Evolutionary conservation across 2,888 invertebrate genomes (phyloP), one percentile per base, ranked within the genome.

Genomic region (Lasioglossum marginatum): DNA sequence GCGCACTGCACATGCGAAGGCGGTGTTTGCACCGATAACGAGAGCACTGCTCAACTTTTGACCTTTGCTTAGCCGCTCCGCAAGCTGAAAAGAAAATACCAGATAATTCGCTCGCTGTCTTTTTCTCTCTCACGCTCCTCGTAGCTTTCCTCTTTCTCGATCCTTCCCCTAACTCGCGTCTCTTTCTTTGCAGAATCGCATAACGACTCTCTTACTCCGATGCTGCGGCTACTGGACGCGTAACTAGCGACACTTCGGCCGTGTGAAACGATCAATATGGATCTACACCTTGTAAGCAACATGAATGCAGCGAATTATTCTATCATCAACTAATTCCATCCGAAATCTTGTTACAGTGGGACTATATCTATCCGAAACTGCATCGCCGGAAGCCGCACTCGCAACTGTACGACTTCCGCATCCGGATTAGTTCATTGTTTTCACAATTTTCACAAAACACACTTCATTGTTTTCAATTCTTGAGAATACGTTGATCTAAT

Each of bases 41-140:
- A 88, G 85, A 91, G 82, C 85, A 88, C 91, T 92, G 92, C 93
- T 93, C 92, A 93, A 93, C 93, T 93, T 93, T 89, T 93, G 93
- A 93, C 93, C 93, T 93, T 93, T 93, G 91, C 92, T 92, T 92
- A 91, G 92, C 86, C 83, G 86, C 90, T 89, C 79, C 82, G 79
- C 80, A 82, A 84, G 80, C 84, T 90, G 85, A 90, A 88, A 70
- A 93, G 91, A 93, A 92, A 92, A 92, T 92, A 92, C 83, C 85
- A 91, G 91, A 92, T 92, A 91, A 92, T 92, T 92, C 83, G 85
- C 89, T 92, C 88, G 91, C 81, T 71, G 74, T 70, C 63, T 77
- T 68, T 81, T 74, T 79, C 79, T 87, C 77, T 72, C 71, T 45
- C n/a, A 3, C 23, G 31, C 71, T 48, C 27, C 60, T 31, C 27